Evolutionary conservation across 2,888 invertebrate genomes (phyloP), one percentile per base, ranked within the genome.

Genomic region (Yponomeuta sedellus): DNA sequence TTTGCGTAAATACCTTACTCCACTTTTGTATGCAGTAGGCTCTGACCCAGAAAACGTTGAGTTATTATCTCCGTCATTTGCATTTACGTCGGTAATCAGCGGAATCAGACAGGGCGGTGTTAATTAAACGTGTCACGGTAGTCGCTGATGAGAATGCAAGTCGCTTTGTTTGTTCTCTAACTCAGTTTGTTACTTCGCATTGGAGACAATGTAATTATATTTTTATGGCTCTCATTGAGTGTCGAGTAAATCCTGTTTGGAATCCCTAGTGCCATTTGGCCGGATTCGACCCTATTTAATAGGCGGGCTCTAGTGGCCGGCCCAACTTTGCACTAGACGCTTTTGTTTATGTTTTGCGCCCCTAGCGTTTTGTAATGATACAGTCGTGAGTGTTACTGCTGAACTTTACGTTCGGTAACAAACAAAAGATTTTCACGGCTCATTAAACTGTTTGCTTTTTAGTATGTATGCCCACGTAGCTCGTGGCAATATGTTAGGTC

Each of bases 181-280:
- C 75, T 78, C 82, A 39, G 77, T 80, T 80, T 79, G 80, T 81
- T 79, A 80, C 83, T 82, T 76, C 78, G 72, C 77, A 83, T 78
- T 81, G 12, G 79, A 82, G 83, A 82, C 85, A 83, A 83, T 82
- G 81, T 86, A 87, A 87, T 88, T 86, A 86, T 87, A 86, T 87
- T 87, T 86, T 87, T 88, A 89, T 85, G 86, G 84, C 81, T 85
- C 62, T 66, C 83, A 83, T 86, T 87, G 82, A 80, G 83, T 85
- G 85, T 86, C 81, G 82, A 85, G 83, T 86, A 86, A 89, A 88
- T 87, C 85, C 85, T 81, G 80, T 79, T 79, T 79, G 77, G 75
- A 81, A 78, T 86, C 88, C 84, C 83, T 67, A 71, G 83, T 85
- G 85, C 76, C 81, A 79, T 81, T 85, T 86, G 82, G 83, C 81